Evolutionary conservation across 2,797 vertebrate genomes (phyloP), one percentile per base, ranked within the genome.

Genomic region (Hoplostethus mediterraneus): DNA sequence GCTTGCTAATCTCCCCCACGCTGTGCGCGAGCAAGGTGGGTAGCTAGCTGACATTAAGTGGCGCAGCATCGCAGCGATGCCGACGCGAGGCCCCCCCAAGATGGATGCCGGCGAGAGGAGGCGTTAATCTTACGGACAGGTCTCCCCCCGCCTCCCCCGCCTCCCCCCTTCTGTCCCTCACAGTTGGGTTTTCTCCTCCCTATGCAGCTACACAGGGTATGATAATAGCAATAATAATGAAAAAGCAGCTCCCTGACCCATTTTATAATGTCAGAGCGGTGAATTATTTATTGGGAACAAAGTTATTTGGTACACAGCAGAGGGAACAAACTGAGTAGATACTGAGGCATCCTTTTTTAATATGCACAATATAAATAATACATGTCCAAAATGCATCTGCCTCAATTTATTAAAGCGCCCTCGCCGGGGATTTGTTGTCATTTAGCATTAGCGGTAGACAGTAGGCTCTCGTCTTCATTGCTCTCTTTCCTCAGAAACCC

Each of bases 201-300:
- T 64, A 66, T 36, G 55, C 83, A 79, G 82, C 78, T 83, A 66
- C 86, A 75, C 65, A 76, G 67, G 75, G 69, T 80, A 86, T 79
- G 86, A 92, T 89, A 91, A 92, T 88, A 89, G 81, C 80, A 85
- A 88, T 85, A 90, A 90, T 90, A 94, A 92, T 89, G 85, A 89
- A 93, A 91, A 88, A 89, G 83, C 80, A 87, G 77, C 87, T 90
- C 79, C 81, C 89, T 92, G 92, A 93, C 92, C 93, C 89, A 93
- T 92, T 94, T 94, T 88, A 90, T 92, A 90, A 94, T 92, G 90
- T 90, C 85, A 92, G 85, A 81, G 65, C 85, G n/a, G 77, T 94
- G 91, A 94, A 94, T 94, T 89, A 94, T 95, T 94, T 86, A 95
- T 93, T 66, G 82, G 88, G 89, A 92, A 93, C 93, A 93, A 94